Base-by-base conservation (phyloP, 1,140 invertebrate species). In the Brevipalpus yothersi region DNA sequence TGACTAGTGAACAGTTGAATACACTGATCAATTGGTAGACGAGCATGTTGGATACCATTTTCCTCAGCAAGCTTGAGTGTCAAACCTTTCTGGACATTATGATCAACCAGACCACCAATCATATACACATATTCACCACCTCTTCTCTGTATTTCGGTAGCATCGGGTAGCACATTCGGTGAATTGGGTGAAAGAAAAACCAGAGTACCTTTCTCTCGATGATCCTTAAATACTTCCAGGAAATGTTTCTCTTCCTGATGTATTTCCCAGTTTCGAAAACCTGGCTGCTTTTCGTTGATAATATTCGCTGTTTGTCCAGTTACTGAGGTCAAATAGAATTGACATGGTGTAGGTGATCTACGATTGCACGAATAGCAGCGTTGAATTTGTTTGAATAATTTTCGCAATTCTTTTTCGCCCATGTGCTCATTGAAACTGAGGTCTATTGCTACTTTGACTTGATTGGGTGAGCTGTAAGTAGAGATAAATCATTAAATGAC, bases 41-140 rank as follows among this genome's bases (percentile, higher is more conserved):
- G 79, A 0, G 80, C 92, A 73, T 95, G 91, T 61, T 68, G 69
- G 13, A 94, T 76, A 19, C 80, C 81, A 68, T 82, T 80, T 68
- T 86, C 77, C 49, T 74, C 64, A 17, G 94, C 92, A 64, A 85
- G 73, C 64, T 80, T 77, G 70, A 85, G 78, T 70, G 88, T 94
- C 17, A 92, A 68, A 8, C 90, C 85, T 76, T 96, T 96, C 65
- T 93, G 82, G 64, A 81, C 76, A 75, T 97, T 97, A 69, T 97
- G 93, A 75, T 98, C 94, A 0, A 98, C 89, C 17, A 98, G 73
- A 56, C 92, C 94, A 51, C 94, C 93, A 72, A 97, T 97, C 47
- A 97, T 79, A 68, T 95, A 96, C 49, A 82, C 78, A 17, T 19
- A 53, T 49, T 66, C 62, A 2, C 41, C 58, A 70, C 82, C 83